Evolutionary conservation across 2,888 invertebrate species (phyloP), one percentile per base, ranked within the genome.

Genomic region (Linyphia triangularis): DNA sequence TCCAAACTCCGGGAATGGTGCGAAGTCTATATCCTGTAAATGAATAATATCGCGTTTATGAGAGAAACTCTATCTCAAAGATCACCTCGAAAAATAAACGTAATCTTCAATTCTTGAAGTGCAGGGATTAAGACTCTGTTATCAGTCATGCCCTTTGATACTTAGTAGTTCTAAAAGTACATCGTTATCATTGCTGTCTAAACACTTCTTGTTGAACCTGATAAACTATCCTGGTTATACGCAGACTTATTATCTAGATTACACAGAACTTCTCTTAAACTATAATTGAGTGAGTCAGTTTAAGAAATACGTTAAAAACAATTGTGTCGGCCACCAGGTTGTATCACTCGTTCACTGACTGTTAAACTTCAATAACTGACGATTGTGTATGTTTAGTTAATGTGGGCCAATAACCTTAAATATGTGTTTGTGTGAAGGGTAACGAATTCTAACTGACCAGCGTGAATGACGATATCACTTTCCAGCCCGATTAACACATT

Each of bases 81-180:
- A 73, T 73, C 28, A 57, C 30, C 28, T 30, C n/a, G 57, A 22
- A 19, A 67, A 22, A 13, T n/a, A 73, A 28, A 16, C 22, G 30
- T 57, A 59, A 73, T 73, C 73, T 70, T 43, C 24, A 40, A 43
- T 40, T 30, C 73, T 73, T 73, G 30, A 33, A 73, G 73, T 57
- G 57, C n/a, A 10, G 73, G 73, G 73, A 73, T 73, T 73, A 73
- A 73, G 59, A 28, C 30, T 30, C 33, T 73, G n/a, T 73, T 57
- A 73, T 73, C 73, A 10, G 19, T n/a, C 10, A 19, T 51, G 73
- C 57, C 73, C 73, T 73, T 73, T 73, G 73, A 51, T 28, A 72
- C 72, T 72, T 43, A 43, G 51, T n/a, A 59, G 43, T 16, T 57
- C 57, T 19, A 73, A 73, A 67, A 37, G 67, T 1, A 28, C 73